Percentiles rank a stretch among this genome's conserved stretches.
These are phyloP conservation scores for Bombus difficillimus DNA, from an alignment of 1,140 invertebrate species.

Conservation along the genomic window DNA sequence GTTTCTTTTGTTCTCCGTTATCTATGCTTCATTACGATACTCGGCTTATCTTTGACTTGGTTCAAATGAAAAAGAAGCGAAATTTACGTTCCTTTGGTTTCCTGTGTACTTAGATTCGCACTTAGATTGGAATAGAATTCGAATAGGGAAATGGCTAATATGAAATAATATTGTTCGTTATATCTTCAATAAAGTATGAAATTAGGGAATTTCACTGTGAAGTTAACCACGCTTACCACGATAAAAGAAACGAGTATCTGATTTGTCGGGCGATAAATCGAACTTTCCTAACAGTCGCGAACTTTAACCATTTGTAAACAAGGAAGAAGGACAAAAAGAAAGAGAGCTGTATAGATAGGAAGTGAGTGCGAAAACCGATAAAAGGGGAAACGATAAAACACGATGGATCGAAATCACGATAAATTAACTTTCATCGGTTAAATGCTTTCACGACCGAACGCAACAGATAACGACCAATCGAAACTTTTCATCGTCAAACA, in stretches of 20 bases:
- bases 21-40: not conserved
- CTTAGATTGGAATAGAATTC: too few relatives aligned
- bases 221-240: not conserved
- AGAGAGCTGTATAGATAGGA: slow-evolving; percentile 14
- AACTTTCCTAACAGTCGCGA: not conserved
- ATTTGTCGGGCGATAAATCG: not conserved
- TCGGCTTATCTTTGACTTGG: not conserved
- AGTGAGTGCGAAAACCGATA: slow-evolving; percentile 42
- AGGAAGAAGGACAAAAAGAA: not conserved
- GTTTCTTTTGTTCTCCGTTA: too few relatives aligned
- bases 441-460: slow-evolving; percentile 36
- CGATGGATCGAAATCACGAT: slow-evolving; percentile 36
- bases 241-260: not conserved
- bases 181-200: not conserved
- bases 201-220: not conserved
- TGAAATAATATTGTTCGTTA: not conserved
- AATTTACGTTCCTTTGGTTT: not conserved
- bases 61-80: not conserved
- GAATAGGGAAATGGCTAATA: too few relatives aligned
- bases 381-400: slow-evolving; percentile 9
- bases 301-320: slow-evolving; percentile 45
- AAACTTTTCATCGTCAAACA: slow-evolving; percentile 20
- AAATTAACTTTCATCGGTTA: slow-evolving; percentile 56
- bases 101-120: not conserved
- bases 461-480: slow-evolving; percentile 27